Conservation (phyloP, 2,797 vertebrate species). For the Brachyalestes nurse region DNA sequence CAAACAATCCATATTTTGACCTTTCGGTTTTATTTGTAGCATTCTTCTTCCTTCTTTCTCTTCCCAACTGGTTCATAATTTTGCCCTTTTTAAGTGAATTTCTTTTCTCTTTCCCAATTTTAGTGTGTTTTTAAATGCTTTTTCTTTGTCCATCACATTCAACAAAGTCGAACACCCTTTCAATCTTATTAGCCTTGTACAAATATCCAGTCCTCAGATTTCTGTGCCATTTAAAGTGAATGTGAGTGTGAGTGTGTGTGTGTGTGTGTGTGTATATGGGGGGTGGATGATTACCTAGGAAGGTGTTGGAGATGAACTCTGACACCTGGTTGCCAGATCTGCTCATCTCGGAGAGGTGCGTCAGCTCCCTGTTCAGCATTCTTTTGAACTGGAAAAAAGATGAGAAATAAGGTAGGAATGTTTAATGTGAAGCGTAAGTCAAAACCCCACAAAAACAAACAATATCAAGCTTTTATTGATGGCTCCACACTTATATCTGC, state of each 20-base stretch:
- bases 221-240: not conserved
- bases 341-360: constrained; percentile 99
- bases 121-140: not conserved
- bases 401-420: not conserved
- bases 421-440: constrained; percentile 60
- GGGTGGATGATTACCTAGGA: constrained; percentile 85
- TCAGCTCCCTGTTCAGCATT: constrained; percentile 98
- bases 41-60: not conserved
- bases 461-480: not conserved
- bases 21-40: not conserved
- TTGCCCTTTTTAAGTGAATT: too few relatives aligned
- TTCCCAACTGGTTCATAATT: not conserved
- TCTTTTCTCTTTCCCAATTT: constrained; percentile 2
- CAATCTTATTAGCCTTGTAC: not conserved
- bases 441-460: constrained; percentile 55
- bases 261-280: not conserved
- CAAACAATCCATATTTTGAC: constrained; percentile 6
- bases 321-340: constrained; percentile 99
- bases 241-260: not conserved
- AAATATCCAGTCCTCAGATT: not conserved
- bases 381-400: constrained; percentile 90
- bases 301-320: constrained; percentile 98
- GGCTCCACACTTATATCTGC: not conserved
- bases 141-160: not conserved
- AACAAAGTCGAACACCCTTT: not conserved